phyloP scores from a whole-genome alignment of 2,113 vertebrate species.

The Haplotaxodon microlepis region DNA sequence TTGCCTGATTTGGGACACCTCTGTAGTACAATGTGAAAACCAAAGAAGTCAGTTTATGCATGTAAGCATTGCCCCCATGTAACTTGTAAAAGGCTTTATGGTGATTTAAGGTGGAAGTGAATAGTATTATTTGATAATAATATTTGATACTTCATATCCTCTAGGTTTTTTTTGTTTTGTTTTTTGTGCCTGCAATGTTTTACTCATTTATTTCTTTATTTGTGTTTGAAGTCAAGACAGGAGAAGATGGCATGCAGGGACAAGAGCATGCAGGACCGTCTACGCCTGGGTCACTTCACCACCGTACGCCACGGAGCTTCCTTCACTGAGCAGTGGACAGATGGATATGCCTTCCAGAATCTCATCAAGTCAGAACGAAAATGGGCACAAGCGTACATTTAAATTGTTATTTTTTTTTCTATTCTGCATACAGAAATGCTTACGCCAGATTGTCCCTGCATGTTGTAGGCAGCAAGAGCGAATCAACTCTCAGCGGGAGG shows the following conservation, averaged over 20 bases:
- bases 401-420: neutral
- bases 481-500: constrained; percentile 90
- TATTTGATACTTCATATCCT: neutral
- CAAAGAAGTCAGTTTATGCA: neutral
- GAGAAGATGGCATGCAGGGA: constrained; percentile 93
- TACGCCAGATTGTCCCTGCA: neutral
- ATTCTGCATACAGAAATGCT: neutral
- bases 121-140: neutral
- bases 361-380: constrained; percentile 85
- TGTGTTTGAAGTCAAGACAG: constrained; percentile 81
- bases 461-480: constrained; percentile 86
- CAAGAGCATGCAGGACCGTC: constrained; percentile 95
- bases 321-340: constrained; percentile 95
- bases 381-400: neutral
- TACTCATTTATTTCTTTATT: neutral
- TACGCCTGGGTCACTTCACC: constrained; percentile 91
- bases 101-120: neutral
- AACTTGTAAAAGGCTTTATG: neutral
- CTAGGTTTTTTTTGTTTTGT: fast-evolving
- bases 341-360: constrained; percentile 94
- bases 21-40: neutral
- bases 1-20: neutral
- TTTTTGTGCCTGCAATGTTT: neutral
- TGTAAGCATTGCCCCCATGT: neutral
- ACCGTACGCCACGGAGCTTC: constrained; percentile 91